phyloP scores from a whole-genome alignment of 1,140 invertebrate species.

The Brachionus sp. region DNA sequence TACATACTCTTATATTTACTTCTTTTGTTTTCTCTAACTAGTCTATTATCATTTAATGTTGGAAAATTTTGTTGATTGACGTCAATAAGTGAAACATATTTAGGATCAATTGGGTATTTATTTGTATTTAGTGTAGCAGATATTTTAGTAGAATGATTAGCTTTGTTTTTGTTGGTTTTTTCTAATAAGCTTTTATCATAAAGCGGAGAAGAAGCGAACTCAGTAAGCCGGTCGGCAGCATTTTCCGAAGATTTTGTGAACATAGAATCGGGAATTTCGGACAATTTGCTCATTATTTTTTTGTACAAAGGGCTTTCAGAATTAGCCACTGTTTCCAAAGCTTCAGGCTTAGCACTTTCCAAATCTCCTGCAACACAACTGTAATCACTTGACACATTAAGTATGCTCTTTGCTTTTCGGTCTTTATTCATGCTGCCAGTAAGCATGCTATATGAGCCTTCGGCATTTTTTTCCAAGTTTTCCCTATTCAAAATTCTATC shows the following conservation, averaged over 20 bases:
- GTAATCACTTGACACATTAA: background rate
- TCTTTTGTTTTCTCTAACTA: background rate
- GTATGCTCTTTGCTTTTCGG: background rate
- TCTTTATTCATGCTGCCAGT: background rate
- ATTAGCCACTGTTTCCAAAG: background rate
- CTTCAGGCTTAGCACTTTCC: background rate
- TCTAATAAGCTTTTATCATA: background rate
- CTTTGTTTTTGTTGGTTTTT: background rate
- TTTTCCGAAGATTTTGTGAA: background rate
- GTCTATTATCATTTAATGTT: background rate
- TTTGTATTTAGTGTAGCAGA: background rate
- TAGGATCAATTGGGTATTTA: background rate
- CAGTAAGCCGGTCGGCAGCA: background rate
- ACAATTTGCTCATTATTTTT: conserved; percentile 41
- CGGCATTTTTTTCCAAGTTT: background rate
- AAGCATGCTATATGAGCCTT: background rate
- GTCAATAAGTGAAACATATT: background rate
- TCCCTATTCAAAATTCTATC: background rate
- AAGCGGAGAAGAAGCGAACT: background rate
- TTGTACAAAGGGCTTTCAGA: conserved; percentile 21
- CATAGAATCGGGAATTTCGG: conserved; percentile 26
- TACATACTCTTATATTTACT: conserved; percentile 28
- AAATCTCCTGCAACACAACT: background rate
- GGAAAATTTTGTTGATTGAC: background rate
- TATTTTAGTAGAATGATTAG: background rate